A percentile compares a stretch with the other conserved stretches of the same genome.
Evolutionary conservation across 2,888 invertebrate species (phyloP).

Genomic region (Orthosia cruda): DNA sequence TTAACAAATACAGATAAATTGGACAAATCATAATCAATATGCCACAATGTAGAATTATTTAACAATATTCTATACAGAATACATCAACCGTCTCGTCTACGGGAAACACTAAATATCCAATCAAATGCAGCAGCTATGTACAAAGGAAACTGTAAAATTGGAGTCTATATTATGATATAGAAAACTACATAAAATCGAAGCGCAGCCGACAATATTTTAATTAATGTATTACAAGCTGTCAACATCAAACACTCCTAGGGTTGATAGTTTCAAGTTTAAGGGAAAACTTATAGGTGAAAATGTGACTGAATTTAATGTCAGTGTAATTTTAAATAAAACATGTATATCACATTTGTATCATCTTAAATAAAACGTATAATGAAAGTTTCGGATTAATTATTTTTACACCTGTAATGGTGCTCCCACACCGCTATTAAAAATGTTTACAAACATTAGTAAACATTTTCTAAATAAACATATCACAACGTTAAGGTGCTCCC

Average conservation of each 20-base stretch:
- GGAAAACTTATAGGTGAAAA: not conserved
- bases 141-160: slow-evolving; percentile 26
- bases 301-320: no score
- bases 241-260: slow-evolving; percentile 64
- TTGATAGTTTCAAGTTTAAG: slow-evolving; percentile 19
- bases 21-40: not conserved
- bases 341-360: no score
- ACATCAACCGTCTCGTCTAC: not conserved
- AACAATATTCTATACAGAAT: not conserved
- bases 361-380: not conserved
- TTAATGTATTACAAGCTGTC: slow-evolving; percentile 71
- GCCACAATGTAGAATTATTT: not conserved
- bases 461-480: no score
- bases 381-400: no score
- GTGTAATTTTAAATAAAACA: not conserved
- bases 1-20: not conserved
- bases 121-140: slow-evolving; percentile 26
- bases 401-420: no score
- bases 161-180: slow-evolving; percentile 29
- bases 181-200: slow-evolving; percentile 62
- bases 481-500: no score
- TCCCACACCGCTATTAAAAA: no score
- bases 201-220: slow-evolving; percentile 66
- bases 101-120: slow-evolving; percentile 11
- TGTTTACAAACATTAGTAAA: no score